These are phyloP conservation scores for Melipona bicolor DNA, from an alignment of 2,888 invertebrate species.

Conservation along the genomic window DNA sequence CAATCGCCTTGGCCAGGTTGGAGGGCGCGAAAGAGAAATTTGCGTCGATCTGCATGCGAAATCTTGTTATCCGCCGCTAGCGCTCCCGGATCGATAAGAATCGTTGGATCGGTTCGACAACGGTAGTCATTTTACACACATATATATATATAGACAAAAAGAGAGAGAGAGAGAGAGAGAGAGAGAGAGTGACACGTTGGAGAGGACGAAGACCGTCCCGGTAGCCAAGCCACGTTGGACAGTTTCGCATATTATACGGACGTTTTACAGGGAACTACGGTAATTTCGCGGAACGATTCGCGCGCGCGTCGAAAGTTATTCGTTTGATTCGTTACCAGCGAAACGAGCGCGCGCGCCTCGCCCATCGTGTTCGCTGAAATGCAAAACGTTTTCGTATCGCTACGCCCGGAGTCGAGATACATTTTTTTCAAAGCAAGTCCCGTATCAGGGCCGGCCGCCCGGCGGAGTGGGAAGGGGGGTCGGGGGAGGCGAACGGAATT, in stretches of 20 bases:
- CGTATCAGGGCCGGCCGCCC: slow-evolving; percentile 65
- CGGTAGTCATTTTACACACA: not conserved
- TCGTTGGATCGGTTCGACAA: slow-evolving; percentile 9
- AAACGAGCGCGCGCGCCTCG: slow-evolving; percentile 66
- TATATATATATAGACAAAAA: too few species aligned
- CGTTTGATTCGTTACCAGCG: slow-evolving; percentile 72
- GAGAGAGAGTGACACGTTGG: not conserved
- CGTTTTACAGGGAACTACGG: slow-evolving; percentile 64
- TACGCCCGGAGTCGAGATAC: slow-evolving; percentile 76
- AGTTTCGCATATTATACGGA: slow-evolving; percentile 45
- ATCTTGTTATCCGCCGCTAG: slow-evolving; percentile 22
- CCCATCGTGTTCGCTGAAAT: slow-evolving; percentile 75
- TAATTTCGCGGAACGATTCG: slow-evolving; percentile 71
- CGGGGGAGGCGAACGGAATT: not conserved
- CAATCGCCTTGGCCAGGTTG: not conserved
- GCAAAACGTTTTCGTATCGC: slow-evolving; percentile 79
- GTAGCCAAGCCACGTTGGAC: not conserved
- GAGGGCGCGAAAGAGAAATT: slow-evolving; percentile 7
- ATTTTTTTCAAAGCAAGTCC: slow-evolving; percentile 80
- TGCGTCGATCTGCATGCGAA: slow-evolving; percentile 15
- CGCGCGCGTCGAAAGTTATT: slow-evolving; percentile 72
- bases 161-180: not conserved
- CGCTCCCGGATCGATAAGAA: slow-evolving; percentile 31
- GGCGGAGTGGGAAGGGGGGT: slow-evolving; percentile 29
- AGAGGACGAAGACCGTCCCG: not conserved